phyloP scores from a whole-genome alignment of 1,140 invertebrate genomes.

The Bradynema listronoti region DNA sequence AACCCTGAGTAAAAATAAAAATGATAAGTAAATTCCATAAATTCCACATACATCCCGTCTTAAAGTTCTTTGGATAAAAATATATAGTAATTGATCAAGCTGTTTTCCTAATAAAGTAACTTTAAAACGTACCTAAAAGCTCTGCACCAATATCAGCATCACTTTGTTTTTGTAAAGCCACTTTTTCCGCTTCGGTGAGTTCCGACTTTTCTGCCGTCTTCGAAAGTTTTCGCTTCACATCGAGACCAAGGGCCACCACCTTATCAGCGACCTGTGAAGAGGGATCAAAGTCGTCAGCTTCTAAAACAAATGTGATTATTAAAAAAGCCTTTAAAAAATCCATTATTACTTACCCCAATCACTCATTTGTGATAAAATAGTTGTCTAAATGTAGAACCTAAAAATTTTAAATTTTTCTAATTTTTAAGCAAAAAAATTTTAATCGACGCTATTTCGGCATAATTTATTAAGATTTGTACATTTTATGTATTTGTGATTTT shows the following conservation, averaged over 20 bases:
- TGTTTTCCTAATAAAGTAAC: too few species aligned
- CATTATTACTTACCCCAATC: conserved; percentile 14
- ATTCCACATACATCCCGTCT: too few species aligned
- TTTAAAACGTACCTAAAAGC: conserved; percentile 1
- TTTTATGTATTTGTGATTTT: too few species aligned
- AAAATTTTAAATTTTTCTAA: conserved; percentile 5
- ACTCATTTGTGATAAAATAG: neutral
- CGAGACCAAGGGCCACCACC: conserved; percentile 11
- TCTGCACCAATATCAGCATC: conserved; percentile 1
- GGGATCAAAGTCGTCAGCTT: conserved; percentile 18
- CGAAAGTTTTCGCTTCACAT: conserved; percentile 1
- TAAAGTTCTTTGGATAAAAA: too few species aligned
- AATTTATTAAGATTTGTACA: too few species aligned
- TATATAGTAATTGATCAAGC: too few species aligned
- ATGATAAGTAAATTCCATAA: too few species aligned
- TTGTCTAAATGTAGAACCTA: neutral
- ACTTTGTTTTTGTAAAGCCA: neutral
- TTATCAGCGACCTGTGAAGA: conserved; percentile 6
- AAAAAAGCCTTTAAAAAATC: neutral
- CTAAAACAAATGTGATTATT: neutral
- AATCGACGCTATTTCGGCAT: too few species aligned
- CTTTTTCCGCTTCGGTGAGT: conserved; percentile 12
- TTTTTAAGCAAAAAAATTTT: too few species aligned
- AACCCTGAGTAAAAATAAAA: too few species aligned
- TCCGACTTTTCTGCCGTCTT: conserved; percentile 4